Base-by-base conservation (phyloP, 2,888 invertebrate species). In the Melanophora roralis region DNA sequence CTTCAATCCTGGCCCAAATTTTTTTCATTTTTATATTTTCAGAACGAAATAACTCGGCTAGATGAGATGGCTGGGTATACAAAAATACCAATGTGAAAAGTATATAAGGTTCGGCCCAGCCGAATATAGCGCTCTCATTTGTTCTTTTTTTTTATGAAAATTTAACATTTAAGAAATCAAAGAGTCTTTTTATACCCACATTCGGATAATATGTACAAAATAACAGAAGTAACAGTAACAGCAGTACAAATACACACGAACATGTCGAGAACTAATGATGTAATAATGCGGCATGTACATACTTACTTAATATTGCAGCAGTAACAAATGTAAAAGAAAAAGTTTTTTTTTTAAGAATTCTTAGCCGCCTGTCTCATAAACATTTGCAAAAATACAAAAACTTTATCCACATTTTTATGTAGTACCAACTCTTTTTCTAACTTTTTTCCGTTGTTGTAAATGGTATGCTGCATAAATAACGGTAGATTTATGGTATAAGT, bases 401-500 rank as follows among this genome's bases (percentile, higher is more conserved):
- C 38, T 69, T 59, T 57, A 59, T 62, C 49, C 62, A 80, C 68
- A 64, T 80, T 72, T 68, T 55, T 74, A 65, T 69, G 62, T 69
- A 32, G 53, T 27, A 27, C 4, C 4, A 27, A 27, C 3, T 40
- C 74, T 43, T 69, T 57, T 69, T 6, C 3, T 5, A 27, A 27
- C 27, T 27, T 23, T 34, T 34, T 21, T 36, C 38, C 53, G 32
- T 53, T 65, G 14, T 64, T 53, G 67, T 16, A 49, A 60, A 59
- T 38, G 45, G 69, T 59, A 69, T 64, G 49, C 36, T 78, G 72
- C 67, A 80, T 76, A 76, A 76, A 67, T 80, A 80, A 80, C 80
- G 80, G 80, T 76, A 76, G 67, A 76, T 76, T 67, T 80, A 67
- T 75, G 71, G 62, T 67, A 47, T 71, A 67, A 74, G 67, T 79